These are phyloP conservation scores for Neelides sp. DNA, from an alignment of 1,140 invertebrate genomes.

Conservation along the genomic window DNA sequence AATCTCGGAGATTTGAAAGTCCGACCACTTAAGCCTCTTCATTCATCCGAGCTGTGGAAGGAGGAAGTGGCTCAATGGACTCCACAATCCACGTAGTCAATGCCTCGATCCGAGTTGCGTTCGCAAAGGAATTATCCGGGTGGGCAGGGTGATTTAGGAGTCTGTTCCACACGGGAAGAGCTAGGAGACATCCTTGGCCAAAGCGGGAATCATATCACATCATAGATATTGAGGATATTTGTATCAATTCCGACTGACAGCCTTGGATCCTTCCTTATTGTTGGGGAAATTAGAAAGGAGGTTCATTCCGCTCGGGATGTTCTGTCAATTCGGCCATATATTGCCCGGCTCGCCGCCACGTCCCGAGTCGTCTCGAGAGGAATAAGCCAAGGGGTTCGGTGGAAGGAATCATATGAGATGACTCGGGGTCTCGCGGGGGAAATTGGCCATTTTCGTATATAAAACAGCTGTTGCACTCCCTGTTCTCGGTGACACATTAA, in stretches of 20 bases:
- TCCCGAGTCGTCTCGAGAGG: constrained; percentile 3
- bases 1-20: too few species aligned
- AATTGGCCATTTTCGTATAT: constrained; percentile 31
- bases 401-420: constrained; percentile 19
- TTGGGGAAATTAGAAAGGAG: constrained; percentile 29
- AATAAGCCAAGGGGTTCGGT: constrained; percentile 14
- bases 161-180: too few species aligned
- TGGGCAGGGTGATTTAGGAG: background rate
- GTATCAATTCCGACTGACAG: constrained; percentile 31
- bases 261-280: constrained; percentile 26
- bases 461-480: constrained; percentile 30
- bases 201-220: background rate
- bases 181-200: too few species aligned
- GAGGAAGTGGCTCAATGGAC: too few species aligned
- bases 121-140: background rate
- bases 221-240: constrained; percentile 24
- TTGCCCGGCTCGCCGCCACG: background rate
- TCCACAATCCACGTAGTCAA: too few species aligned
- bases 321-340: constrained; percentile 28
- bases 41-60: too few species aligned
- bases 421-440: constrained; percentile 12
- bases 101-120: too few species aligned
- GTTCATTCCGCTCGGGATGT: constrained; percentile 17
- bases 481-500: constrained; percentile 32
- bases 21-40: too few species aligned